Conservation (phyloP, 2,888 invertebrate species). For the Drosophila maculinotata region DNA sequence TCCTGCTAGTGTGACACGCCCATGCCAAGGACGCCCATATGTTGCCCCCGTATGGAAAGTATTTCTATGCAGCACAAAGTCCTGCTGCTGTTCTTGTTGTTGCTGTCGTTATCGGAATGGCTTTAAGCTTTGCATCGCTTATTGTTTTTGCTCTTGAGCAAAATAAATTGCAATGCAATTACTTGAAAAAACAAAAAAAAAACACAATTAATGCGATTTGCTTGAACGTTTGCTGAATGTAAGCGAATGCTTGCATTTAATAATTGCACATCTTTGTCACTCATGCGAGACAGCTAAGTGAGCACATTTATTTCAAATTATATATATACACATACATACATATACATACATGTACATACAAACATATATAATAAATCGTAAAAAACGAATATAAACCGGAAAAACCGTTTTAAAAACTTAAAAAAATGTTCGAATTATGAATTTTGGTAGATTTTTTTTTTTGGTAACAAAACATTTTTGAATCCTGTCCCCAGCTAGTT, state of each 20-base stretch:
- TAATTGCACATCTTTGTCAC: constrained; percentile 3
- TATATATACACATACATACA: no score
- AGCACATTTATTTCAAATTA: no score
- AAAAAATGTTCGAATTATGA: no score
- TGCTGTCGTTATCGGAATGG: constrained; percentile 14
- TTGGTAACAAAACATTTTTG: no score
- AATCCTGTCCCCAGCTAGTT: no score
- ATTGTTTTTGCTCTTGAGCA: constrained; percentile 32
- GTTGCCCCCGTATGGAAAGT: constrained; percentile 14
- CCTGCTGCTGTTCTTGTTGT: background rate
- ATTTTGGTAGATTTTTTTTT: no score
- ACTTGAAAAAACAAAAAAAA: constrained; percentile 39
- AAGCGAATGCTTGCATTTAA: constrained; percentile 3
- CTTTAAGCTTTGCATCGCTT: constrained; percentile 17
- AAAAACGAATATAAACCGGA: no score
- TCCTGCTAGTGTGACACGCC: constrained; percentile 61
- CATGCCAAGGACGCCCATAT: constrained; percentile 32
- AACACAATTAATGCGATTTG: constrained; percentile 53
- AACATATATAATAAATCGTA: no score
- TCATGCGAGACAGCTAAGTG: no score
- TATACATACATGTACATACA: no score
- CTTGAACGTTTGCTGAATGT: constrained; percentile 20
- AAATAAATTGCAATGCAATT: constrained; percentile 53
- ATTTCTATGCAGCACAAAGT: constrained; percentile 29
- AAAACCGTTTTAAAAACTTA: no score